Base-by-base conservation (phyloP, 2,113 vertebrate genomes). In the Haemorhous mexicanus region DNA sequence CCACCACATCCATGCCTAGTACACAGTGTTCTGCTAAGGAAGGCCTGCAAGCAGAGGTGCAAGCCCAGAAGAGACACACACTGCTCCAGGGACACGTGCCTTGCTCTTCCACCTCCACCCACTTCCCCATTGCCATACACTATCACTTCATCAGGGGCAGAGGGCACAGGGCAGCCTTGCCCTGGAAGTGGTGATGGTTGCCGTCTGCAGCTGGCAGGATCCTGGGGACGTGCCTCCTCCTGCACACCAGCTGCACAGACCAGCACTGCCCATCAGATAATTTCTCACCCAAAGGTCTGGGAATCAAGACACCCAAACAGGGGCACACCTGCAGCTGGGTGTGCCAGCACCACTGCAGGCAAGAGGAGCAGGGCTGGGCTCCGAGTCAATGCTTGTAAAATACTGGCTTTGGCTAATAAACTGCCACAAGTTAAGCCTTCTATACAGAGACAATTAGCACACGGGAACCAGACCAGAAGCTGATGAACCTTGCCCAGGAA, bases 211-310 rank as follows among this genome's bases (percentile, higher is more conserved):
- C 30, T 26, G 7, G 37, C 43, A 93, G 67, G 28, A 64, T 61
- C 30, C 30, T 3, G 11, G 37, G 35, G n/a, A 72, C 14, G 76
- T 5, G 3, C 21, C n/a, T 72, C 35, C 0, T 0, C 16, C 50
- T 0, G 0, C 56, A 76, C 1, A 0, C 9, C 28, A 30, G 39
- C 32, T 32, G 73, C 0, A 0, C 27, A 55, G 33, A 17, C 41
- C 4, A 2, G 18, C 28, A 46, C 16, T 44, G 28, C 75, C 79
- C 63, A 39, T 80, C 72, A 63, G 59, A 24, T 33, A 93, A 88
- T 39, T 79, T 46, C 79, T 85, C 50, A 88, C 92, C 55, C 63
- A 83, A 44, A 91, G 85, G 75, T 87, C 58, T 88, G 67, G 41
- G 72, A 94, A 92, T 49, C 0, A 21, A 92, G 44, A 72, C 62